These are phyloP conservation scores for Hanleya hanleyi DNA, from an alignment of 2,888 invertebrate genomes.

Conservation along the genomic window DNA sequence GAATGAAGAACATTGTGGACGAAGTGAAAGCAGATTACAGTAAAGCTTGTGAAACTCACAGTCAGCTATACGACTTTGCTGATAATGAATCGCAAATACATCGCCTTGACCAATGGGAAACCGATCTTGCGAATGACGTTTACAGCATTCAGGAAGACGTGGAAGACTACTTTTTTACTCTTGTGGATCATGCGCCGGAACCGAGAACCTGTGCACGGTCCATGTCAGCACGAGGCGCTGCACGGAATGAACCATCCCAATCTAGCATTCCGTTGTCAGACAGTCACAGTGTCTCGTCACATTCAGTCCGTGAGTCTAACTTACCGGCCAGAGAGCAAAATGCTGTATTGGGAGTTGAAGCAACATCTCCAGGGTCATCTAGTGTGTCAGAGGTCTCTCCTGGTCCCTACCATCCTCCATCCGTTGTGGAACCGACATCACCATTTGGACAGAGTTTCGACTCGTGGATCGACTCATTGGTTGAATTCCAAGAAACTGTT, in stretches of 20 bases:
- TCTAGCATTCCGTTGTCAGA: background rate
- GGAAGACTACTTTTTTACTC: background rate
- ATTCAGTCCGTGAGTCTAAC: background rate
- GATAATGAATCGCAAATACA: background rate
- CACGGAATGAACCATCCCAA: too few species aligned
- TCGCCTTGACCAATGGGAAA: slow-evolving; percentile 1
- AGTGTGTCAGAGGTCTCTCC: too few species aligned
- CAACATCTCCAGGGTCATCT: too few species aligned
- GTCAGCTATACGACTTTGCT: background rate
- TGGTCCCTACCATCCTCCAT: background rate
- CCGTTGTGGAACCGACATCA: background rate
- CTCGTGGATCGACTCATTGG: background rate
- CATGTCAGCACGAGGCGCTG: too few species aligned
- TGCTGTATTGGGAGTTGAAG: too few species aligned
- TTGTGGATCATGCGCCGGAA: too few species aligned
- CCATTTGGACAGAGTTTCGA: background rate
- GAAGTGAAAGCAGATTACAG: background rate
- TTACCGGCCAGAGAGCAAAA: background rate
- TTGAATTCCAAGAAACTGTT: slow-evolving; percentile 3
- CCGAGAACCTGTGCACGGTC: too few species aligned
- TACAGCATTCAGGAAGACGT: background rate
- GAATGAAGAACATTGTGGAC: background rate
- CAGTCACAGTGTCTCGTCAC: background rate
- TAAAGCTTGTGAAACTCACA: background rate
- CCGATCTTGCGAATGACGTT: background rate